Evolutionary conservation across 2,113 vertebrate species (phyloP).

Genomic region (Scalopus aquaticus): DNA sequence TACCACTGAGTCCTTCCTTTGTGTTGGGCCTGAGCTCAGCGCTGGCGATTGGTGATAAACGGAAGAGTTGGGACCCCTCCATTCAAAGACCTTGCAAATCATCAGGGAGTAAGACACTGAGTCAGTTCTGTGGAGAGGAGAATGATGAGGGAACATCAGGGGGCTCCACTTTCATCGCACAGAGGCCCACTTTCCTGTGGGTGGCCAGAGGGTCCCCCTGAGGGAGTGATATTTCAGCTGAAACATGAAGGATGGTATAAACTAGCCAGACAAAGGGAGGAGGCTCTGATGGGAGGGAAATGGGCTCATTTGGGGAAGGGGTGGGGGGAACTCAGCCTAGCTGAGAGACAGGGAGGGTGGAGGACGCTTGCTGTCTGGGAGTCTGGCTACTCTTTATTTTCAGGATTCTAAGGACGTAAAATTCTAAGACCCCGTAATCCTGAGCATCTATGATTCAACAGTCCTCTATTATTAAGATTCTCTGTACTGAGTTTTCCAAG

Average conservation of each 20-base stretch:
- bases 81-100: neutral
- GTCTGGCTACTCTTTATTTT: neutral
- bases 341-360: neutral
- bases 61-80: neutral
- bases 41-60: neutral
- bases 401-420: neutral
- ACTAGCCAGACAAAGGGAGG: neutral
- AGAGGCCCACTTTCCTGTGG: too few species aligned
- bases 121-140: neutral
- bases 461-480: neutral
- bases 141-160: neutral
- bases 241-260: neutral
- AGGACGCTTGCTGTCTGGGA: neutral
- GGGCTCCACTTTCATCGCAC: neutral
- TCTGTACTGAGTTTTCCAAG: neutral
- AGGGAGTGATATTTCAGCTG: neutral
- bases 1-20: too few species aligned
- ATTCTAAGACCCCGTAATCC: neutral
- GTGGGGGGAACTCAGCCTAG: neutral
- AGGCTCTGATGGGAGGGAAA: accelerated
- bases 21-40: too few species aligned
- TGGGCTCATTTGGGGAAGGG: neutral
- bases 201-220: neutral
- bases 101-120: neutral
- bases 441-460: neutral